A percentile compares a stretch with the other conserved stretches of the same genome.
phyloP scores from a whole-genome alignment of 2,797 vertebrate species.

The Sus cebifrons region DNA sequence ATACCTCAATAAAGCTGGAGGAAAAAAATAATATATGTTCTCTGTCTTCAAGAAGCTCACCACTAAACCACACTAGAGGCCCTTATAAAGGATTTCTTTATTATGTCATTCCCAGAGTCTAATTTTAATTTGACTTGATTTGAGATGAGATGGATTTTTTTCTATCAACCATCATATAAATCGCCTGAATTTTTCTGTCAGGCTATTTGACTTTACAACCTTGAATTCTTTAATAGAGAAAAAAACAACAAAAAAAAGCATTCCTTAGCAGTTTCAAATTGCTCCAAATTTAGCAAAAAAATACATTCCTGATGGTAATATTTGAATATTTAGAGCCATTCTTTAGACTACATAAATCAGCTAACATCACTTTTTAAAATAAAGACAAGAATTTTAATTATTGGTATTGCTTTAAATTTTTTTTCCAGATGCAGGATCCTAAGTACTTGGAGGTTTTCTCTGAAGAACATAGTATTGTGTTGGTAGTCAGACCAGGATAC shows the following conservation, averaged over 20 bases:
- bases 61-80: neutral
- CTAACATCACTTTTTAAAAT: neutral
- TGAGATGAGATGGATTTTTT: slow-evolving; percentile 21
- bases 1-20: too few species aligned
- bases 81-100: slow-evolving; percentile 11
- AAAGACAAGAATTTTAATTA: neutral
- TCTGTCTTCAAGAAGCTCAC: slow-evolving; percentile 32
- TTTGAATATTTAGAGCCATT: slow-evolving; percentile 62
- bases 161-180: slow-evolving; percentile 42
- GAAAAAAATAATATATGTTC: neutral
- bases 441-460: neutral
- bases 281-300: slow-evolving; percentile 65
- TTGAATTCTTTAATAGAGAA: slow-evolving; percentile 46
- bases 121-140: slow-evolving; percentile 70
- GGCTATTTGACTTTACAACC: slow-evolving; percentile 62
- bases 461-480: neutral
- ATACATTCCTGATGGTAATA: slow-evolving; percentile 14
- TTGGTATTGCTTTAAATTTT: neutral
- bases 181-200: slow-evolving; percentile 64
- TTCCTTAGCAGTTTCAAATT: slow-evolving; percentile 59
- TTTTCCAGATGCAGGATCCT: neutral
- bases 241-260: neutral
- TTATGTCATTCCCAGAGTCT: slow-evolving; percentile 16
- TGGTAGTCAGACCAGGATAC: neutral
- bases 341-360: slow-evolving; percentile 25